These are phyloP conservation scores for Anisognathus igniventris DNA, from an alignment of 2,797 vertebrate species.

Conservation along the genomic window DNA sequence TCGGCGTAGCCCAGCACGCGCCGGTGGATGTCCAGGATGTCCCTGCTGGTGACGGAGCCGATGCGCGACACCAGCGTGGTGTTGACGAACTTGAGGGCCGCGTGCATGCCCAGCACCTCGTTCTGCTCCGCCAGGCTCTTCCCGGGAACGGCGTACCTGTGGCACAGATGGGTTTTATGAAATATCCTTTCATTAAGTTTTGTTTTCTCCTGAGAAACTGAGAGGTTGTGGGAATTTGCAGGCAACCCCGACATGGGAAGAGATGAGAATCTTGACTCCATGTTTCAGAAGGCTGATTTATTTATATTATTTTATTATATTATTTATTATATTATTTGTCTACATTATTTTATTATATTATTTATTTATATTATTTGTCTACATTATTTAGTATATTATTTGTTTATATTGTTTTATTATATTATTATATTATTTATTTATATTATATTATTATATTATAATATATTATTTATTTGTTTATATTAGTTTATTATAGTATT, in stretches of 20 bases:
- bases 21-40: conserved; percentile 91
- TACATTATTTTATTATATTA: too few relatives aligned
- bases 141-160: conserved; percentile 86
- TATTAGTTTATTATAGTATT: too few relatives aligned
- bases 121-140: conserved; percentile 96
- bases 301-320: too few relatives aligned
- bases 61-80: conserved; percentile 85
- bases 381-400: too few relatives aligned
- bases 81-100: conserved; percentile 93
- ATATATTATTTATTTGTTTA: too few relatives aligned
- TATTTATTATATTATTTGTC: too few relatives aligned
- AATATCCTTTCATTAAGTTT: background rate
- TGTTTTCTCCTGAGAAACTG: background rate
- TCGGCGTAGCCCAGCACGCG: conserved; percentile 92
- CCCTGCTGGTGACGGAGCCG: conserved; percentile 77
- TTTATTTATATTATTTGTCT: too few relatives aligned
- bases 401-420: too few relatives aligned
- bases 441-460: too few relatives aligned
- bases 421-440: too few relatives aligned
- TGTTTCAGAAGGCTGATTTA: too few relatives aligned
- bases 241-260: background rate
- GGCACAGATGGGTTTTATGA: background rate
- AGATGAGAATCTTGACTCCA: background rate
- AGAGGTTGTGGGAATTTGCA: background rate
- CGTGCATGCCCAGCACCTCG: conserved; percentile 93